These are phyloP conservation scores for Rugalucina vietnamica DNA, from an alignment of 2,888 invertebrate genomes.

Conservation along the genomic window DNA sequence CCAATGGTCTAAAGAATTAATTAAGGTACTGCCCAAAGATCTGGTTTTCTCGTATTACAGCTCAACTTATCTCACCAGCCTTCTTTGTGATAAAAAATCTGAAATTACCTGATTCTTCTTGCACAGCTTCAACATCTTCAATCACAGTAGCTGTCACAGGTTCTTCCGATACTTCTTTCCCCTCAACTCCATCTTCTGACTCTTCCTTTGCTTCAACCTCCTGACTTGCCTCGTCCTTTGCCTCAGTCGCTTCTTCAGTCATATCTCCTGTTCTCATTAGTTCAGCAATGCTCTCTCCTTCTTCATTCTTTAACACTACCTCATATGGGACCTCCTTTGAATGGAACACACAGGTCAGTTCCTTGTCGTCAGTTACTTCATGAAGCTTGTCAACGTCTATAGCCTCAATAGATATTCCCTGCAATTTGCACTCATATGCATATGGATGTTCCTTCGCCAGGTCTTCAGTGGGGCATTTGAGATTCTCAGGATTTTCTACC, in stretches of 20 bases:
- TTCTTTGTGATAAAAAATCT: too few relatives aligned
- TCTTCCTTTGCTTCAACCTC: neutral
- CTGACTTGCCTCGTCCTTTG: neutral
- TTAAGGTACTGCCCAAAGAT: too few relatives aligned
- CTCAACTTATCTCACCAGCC: too few relatives aligned
- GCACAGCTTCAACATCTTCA: neutral
- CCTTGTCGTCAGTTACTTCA: slow-evolving; percentile 60
- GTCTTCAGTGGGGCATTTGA: slow-evolving; percentile 62
- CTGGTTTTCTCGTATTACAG: too few relatives aligned
- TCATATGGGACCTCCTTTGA: slow-evolving; percentile 37
- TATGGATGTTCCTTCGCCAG: slow-evolving; percentile 56
- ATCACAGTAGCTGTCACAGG: neutral
- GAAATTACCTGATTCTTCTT: neutral
- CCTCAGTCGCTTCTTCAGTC: neutral
- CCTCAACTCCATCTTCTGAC: neutral
- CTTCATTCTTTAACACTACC: slow-evolving; percentile 58
- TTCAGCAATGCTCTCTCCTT: slow-evolving; percentile 23
- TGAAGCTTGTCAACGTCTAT: slow-evolving; percentile 63
- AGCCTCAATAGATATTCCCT: slow-evolving; percentile 41
- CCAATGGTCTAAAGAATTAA: too few relatives aligned
- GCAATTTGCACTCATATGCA: slow-evolving; percentile 65
- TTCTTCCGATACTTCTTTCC: neutral
- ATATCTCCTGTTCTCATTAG: neutral
- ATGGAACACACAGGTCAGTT: slow-evolving; percentile 55
- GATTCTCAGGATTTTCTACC: slow-evolving; percentile 58